Evolutionary conservation across 2,888 invertebrate genomes (phyloP).

Genomic region (Oithona nana): DNA sequence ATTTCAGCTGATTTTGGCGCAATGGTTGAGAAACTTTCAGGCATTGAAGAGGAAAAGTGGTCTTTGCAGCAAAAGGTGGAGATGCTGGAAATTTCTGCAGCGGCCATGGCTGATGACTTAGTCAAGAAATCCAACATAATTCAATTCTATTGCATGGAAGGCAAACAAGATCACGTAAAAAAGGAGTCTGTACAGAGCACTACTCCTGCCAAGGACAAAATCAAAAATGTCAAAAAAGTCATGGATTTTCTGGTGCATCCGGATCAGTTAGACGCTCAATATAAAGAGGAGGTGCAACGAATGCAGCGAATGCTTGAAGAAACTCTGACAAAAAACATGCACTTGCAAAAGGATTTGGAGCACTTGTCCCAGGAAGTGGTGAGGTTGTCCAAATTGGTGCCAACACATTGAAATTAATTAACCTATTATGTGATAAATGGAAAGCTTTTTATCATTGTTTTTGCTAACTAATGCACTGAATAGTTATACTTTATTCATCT

Average conservation of each 20-base stretch:
- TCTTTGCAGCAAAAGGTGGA: conserved; percentile 31
- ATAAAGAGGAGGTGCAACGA: conserved; percentile 25
- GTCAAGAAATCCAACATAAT: conserved; percentile 31
- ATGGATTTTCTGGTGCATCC: conserved; percentile 17
- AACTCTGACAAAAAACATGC: conserved; percentile 35
- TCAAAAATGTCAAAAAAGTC: conserved; percentile 7
- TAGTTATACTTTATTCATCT: no score
- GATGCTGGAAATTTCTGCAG: conserved; percentile 31
- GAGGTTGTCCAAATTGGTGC: neutral
- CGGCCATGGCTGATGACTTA: conserved; percentile 33
- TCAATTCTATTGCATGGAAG: conserved; percentile 32
- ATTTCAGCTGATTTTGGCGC: neutral
- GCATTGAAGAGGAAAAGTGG: conserved; percentile 32
- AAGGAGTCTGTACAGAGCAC: neutral
- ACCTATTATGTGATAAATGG: no score
- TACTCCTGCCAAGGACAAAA: conserved; percentile 4
- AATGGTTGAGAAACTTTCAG: conserved; percentile 21
- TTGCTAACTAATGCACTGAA: no score
- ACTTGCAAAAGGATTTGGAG: conserved; percentile 28
- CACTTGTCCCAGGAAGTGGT: conserved; percentile 22
- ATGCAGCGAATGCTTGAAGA: conserved; percentile 34
- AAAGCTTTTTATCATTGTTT: no score
- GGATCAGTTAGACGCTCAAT: conserved; percentile 11
- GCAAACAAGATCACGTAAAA: conserved; percentile 18
- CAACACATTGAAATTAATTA: no score